Conservation (phyloP, 2,113 vertebrate genomes). For the Acrocephalus kingi region DNA sequence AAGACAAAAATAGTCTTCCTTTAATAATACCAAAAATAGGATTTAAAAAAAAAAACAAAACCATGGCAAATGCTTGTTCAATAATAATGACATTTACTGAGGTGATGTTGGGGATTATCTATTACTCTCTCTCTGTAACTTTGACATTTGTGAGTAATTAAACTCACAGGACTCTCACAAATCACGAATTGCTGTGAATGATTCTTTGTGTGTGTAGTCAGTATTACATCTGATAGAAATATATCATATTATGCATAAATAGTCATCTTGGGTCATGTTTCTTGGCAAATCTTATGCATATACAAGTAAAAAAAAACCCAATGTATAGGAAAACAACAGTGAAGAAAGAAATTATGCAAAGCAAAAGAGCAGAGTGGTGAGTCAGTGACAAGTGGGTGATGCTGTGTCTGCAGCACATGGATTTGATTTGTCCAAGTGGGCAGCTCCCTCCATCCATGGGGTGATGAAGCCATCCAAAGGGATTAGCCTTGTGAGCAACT, state of each 20-base stretch:
- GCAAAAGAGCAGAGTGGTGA: background rate
- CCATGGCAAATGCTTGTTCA: background rate
- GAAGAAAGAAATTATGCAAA: background rate
- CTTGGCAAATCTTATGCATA: background rate
- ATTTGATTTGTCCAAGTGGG: background rate
- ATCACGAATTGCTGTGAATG: background rate
- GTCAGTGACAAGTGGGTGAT: background rate
- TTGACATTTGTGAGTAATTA: slow-evolving; percentile 24
- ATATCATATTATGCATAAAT: background rate
- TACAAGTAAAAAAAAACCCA: background rate
- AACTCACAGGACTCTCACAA: background rate
- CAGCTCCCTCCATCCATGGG: too few species aligned
- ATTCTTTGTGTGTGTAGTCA: background rate
- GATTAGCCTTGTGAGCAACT: background rate
- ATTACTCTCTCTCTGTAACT: background rate
- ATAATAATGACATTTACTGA: background rate
- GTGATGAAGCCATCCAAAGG: background rate
- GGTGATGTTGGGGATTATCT: background rate
- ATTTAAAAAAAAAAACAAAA: background rate
- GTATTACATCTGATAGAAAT: background rate
- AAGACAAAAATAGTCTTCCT: background rate
- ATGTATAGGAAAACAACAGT: background rate
- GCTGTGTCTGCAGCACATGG: background rate
- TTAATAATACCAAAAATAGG: background rate
- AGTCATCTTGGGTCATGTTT: background rate